Percentiles rank a stretch among this genome's conserved stretches.
Conservation (phyloP, 2,113 vertebrate genomes). For the Enhydra lutris region DNA sequence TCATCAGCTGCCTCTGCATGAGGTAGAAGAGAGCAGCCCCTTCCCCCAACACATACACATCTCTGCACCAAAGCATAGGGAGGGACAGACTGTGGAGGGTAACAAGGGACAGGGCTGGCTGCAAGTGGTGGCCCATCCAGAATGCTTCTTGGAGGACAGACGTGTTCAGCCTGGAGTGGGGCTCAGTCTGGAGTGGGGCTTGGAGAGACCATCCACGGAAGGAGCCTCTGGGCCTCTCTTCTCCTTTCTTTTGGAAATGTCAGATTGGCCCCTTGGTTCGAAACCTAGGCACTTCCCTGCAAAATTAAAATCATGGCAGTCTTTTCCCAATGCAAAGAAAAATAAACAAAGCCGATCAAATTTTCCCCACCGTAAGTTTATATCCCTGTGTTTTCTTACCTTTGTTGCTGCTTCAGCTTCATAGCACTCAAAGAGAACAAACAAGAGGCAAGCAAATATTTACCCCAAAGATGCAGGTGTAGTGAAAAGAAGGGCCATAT, state of each 20-base stretch:
- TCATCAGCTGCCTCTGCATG: background rate
- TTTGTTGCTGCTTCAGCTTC: background rate
- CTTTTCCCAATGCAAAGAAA: background rate
- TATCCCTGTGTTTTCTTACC: background rate
- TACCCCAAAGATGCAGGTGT: too few species aligned
- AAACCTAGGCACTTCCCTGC: background rate
- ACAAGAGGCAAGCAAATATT: background rate
- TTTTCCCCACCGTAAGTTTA: background rate
- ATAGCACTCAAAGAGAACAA: background rate
- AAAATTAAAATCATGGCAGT: background rate
- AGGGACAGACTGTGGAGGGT: background rate
- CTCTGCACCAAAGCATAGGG: background rate
- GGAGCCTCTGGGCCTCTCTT: background rate
- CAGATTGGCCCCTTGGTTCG: background rate
- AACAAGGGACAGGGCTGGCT: background rate
- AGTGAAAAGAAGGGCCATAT: too few species aligned
- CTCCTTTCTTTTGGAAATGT: background rate
- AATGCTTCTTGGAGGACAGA: too few species aligned
- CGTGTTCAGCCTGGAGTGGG: background rate
- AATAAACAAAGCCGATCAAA: background rate
- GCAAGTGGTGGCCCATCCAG: background rate
- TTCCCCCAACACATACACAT: accelerated
- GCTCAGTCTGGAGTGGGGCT: background rate
- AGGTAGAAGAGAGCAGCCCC: background rate
- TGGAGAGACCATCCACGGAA: background rate